Percentiles rank a stretch among this genome's conserved stretches.
Evolutionary conservation across 1,140 invertebrate species (phyloP).

Genomic region (Orius laevigatus): DNA sequence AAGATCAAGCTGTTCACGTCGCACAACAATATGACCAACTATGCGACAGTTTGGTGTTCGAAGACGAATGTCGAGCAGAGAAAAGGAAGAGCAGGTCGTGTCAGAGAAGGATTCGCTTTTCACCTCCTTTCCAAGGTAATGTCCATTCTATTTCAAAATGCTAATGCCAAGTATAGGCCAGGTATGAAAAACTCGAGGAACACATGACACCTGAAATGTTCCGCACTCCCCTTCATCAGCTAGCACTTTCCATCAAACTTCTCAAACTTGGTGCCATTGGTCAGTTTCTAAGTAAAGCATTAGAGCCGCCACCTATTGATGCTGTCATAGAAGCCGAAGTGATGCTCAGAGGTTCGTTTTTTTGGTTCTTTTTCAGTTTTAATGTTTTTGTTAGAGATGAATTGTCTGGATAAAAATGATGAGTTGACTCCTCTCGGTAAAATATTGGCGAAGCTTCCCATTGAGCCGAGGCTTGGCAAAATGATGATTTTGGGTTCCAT

Average conservation of each 20-base stretch:
- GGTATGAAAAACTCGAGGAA: constrained; percentile 64
- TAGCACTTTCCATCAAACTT: constrained; percentile 69
- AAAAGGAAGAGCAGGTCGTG: constrained; percentile 78
- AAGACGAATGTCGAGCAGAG: constrained; percentile 81
- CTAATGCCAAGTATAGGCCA: constrained; percentile 28
- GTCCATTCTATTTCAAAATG: neutral
- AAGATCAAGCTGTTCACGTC: constrained; percentile 92
- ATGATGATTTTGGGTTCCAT: constrained; percentile 85
- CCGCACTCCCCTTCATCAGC: constrained; percentile 81
- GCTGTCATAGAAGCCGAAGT: constrained; percentile 85
- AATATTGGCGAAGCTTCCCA: constrained; percentile 80
- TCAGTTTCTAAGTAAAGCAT: constrained; percentile 83
- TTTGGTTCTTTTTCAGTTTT: neutral
- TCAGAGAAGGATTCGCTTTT: constrained; percentile 74
- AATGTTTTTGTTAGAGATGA: constrained; percentile 48
- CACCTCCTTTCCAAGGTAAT: constrained; percentile 57
- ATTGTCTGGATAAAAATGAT: constrained; percentile 69
- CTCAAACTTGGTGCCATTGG: constrained; percentile 77
- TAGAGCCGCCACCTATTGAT: constrained; percentile 85
- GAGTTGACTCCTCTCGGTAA: constrained; percentile 77
- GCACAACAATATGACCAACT: constrained; percentile 90
- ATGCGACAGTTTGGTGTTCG: constrained; percentile 86
- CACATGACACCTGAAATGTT: constrained; percentile 93
- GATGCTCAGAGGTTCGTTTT: constrained; percentile 31
- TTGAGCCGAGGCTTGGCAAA: constrained; percentile 84